phyloP scores from a whole-genome alignment of 1,140 invertebrate species.

The Battus philenor region DNA sequence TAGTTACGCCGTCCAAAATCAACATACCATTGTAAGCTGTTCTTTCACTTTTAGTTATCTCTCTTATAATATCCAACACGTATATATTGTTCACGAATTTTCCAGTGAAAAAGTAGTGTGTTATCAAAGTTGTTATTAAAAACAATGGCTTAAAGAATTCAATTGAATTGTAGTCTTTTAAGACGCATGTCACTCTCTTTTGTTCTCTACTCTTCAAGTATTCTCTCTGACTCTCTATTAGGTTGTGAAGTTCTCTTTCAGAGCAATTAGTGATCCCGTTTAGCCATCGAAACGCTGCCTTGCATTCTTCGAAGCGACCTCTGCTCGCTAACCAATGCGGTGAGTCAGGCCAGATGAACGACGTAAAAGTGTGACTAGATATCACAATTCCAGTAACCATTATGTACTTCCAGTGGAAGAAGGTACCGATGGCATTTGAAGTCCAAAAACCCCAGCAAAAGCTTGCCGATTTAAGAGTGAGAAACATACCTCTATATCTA shows the following conservation, averaged over 20 bases:
- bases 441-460: constrained; percentile 38
- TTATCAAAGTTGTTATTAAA: constrained; percentile 22
- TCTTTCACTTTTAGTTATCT: constrained; percentile 26
- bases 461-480: constrained; percentile 33
- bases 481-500: constrained; percentile 31
- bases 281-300: constrained; percentile 22
- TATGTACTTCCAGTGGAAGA: constrained; percentile 24
- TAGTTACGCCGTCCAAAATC: constrained; percentile 31
- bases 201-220: neutral
- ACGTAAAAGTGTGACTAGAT: constrained; percentile 5
- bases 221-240: constrained; percentile 14
- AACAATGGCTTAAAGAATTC: constrained; percentile 29
- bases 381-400: constrained; percentile 1
- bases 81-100: constrained; percentile 29
- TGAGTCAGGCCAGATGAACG: constrained; percentile 32
- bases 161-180: constrained; percentile 12
- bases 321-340: constrained; percentile 31
- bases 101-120: constrained; percentile 24
- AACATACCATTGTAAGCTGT: constrained; percentile 30
- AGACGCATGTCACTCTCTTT: neutral
- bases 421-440: constrained; percentile 38
- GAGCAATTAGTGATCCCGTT: constrained; percentile 24
- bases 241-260: constrained; percentile 25
- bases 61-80: constrained; percentile 28
- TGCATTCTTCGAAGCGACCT: constrained; percentile 27